Evolutionary conservation across 2,797 vertebrate species (phyloP).

Genomic region (Microhierax caerulescens): DNA sequence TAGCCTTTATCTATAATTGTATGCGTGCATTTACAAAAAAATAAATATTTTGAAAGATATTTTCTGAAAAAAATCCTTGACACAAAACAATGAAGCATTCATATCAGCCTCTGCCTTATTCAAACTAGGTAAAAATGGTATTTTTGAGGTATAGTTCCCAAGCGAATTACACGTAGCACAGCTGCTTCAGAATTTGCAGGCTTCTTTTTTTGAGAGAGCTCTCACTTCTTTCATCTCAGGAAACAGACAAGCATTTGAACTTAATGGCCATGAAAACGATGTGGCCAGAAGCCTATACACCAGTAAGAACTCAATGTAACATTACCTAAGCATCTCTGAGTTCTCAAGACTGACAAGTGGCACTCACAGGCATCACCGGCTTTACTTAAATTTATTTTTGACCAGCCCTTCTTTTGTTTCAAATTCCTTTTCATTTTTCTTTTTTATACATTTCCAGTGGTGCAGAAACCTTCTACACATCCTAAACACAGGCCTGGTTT

Average conservation of each 20-base stretch:
- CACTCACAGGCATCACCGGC: not conserved
- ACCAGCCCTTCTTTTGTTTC: constrained; percentile 8
- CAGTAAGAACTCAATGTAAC: not conserved
- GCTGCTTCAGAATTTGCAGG: not conserved
- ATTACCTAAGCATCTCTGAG: not conserved
- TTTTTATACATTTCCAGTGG: not conserved
- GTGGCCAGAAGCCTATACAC: not conserved
- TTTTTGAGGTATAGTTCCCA: not conserved
- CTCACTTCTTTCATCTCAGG: constrained; percentile 13
- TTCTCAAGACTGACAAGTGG: not conserved
- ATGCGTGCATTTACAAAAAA: not conserved
- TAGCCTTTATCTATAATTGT: constrained; percentile 21
- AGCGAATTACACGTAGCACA: not conserved
- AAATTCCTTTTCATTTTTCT: not conserved
- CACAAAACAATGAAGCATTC: not conserved
- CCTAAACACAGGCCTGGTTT: not conserved
- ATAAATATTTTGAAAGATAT: constrained; percentile 31
- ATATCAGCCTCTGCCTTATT: not conserved
- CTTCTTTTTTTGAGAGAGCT: not conserved
- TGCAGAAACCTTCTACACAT: not conserved
- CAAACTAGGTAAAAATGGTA: not conserved
- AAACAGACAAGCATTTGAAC: constrained; percentile 21
- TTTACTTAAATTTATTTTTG: constrained; percentile 16
- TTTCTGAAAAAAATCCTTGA: not conserved
- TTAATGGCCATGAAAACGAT: constrained; percentile 11